These are phyloP conservation scores for Pomacea canaliculata DNA, from an alignment of 2,888 invertebrate species.

Conservation along the genomic window DNA sequence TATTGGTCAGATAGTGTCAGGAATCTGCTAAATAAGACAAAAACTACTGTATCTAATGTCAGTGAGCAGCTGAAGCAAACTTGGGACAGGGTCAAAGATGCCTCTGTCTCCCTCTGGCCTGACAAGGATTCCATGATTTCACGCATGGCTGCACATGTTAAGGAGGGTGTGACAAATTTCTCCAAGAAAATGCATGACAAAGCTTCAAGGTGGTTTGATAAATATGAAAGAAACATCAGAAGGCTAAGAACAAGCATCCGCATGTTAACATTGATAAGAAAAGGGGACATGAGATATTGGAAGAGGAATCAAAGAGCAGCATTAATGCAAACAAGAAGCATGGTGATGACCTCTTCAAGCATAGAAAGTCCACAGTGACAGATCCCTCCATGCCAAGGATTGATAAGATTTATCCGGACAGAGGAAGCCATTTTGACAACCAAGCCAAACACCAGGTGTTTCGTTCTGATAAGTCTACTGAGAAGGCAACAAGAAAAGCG, in stretches of 20 bases:
- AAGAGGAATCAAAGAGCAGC: no score
- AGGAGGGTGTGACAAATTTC: slow-evolving; percentile 9
- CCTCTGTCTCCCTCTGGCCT: slow-evolving; percentile 14
- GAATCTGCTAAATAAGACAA: slow-evolving; percentile 24
- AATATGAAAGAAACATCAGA: not conserved
- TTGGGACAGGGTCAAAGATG: slow-evolving; percentile 21
- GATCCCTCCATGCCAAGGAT: not conserved
- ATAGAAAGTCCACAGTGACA: not conserved
- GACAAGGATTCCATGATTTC: slow-evolving; percentile 2
- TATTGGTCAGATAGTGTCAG: slow-evolving; percentile 17
- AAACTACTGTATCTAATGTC: slow-evolving; percentile 18
- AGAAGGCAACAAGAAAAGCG: not conserved
- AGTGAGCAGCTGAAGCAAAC: slow-evolving; percentile 21
- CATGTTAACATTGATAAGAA: no score
- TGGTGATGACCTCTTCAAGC: not conserved
- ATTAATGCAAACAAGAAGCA: no score
- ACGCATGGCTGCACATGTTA: slow-evolving; percentile 15
- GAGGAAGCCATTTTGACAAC: not conserved
- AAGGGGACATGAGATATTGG: no score
- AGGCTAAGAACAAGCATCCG: not conserved
- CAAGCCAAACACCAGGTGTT: not conserved
- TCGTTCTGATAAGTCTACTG: not conserved
- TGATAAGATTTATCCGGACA: not conserved
- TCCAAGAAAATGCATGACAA: slow-evolving; percentile 8
- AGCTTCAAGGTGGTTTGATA: slow-evolving; percentile 12